A percentile compares a stretch with the other conserved stretches of the same genome.
Conservation (phyloP, 2,888 invertebrate species). For the Mellilla xanthometata region DNA sequence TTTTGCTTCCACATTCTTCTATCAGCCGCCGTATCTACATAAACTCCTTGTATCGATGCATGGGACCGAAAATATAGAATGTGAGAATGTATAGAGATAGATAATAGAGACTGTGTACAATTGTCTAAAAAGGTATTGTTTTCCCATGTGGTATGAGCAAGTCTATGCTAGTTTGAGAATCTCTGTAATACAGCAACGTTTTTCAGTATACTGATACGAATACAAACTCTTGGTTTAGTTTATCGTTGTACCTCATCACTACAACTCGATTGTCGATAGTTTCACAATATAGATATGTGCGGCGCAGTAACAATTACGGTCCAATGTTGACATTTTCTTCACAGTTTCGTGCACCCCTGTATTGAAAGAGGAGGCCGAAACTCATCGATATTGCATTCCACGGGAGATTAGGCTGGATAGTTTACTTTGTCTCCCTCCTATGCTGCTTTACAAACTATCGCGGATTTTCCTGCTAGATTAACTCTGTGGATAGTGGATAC, state of each 20-base stretch:
- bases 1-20: too few relatives aligned
- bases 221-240: too few relatives aligned
- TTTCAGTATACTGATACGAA: too few relatives aligned
- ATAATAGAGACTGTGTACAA: too few relatives aligned
- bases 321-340: constrained; percentile 67
- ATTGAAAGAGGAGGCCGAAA: constrained; percentile 31
- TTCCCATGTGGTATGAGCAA: too few relatives aligned
- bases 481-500: constrained; percentile 15
- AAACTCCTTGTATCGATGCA: too few relatives aligned
- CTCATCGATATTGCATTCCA: constrained; percentile 67
- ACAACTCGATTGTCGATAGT: constrained; percentile 24
- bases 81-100: too few relatives aligned
- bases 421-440: constrained; percentile 39
- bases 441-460: constrained; percentile 21
- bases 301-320: constrained; percentile 45
- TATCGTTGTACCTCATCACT: constrained; percentile 13
- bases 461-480: constrained; percentile 55
- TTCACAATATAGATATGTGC: constrained; percentile 29
- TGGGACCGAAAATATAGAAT: too few relatives aligned
- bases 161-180: too few relatives aligned
- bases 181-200: too few relatives aligned
- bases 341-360: constrained; percentile 33
- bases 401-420: constrained; percentile 63
- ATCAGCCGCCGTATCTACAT: too few relatives aligned
- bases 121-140: too few relatives aligned